Conservation (phyloP, 2,888 invertebrate species). For the Fragum fragum region DNA sequence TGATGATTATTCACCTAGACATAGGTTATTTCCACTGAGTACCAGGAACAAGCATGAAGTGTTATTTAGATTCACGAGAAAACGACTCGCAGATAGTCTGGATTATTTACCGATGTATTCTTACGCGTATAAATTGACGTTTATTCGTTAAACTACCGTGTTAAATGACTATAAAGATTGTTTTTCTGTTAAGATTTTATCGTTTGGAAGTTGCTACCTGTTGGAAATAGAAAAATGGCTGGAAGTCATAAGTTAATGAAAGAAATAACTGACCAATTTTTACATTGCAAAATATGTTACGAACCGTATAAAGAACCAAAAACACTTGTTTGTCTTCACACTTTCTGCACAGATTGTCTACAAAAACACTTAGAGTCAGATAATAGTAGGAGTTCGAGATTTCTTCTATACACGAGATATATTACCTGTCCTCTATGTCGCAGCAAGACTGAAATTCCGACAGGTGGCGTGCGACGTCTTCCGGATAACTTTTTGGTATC, state of each 20-base stretch:
- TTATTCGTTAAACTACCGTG: background rate
- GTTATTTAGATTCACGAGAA: background rate
- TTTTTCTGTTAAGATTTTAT: conserved; percentile 7
- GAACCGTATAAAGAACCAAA: conserved; percentile 85
- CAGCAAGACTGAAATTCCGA: conserved; percentile 84
- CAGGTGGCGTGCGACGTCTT: conserved; percentile 84
- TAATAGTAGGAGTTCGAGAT: conserved; percentile 77
- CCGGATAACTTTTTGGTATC: conserved; percentile 86
- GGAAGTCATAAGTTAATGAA: conserved; percentile 83
- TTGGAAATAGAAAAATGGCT: conserved; percentile 72
- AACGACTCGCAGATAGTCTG: background rate
- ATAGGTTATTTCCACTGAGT: background rate
- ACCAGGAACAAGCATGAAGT: background rate
- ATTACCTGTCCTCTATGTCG: conserved; percentile 86
- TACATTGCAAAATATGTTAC: conserved; percentile 85
- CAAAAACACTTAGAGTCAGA: conserved; percentile 85
- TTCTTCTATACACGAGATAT: conserved; percentile 80
- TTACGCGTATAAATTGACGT: background rate
- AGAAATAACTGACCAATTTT: conserved; percentile 86
- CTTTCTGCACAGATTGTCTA: conserved; percentile 85
- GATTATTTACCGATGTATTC: conserved; percentile 14
- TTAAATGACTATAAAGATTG: conserved; percentile 13
- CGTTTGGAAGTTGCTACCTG: background rate
- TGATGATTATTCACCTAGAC: conserved; percentile 19
- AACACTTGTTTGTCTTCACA: conserved; percentile 85